phyloP scores from a whole-genome alignment of 2,797 vertebrate species.

The Rhinoraja longicauda region DNA sequence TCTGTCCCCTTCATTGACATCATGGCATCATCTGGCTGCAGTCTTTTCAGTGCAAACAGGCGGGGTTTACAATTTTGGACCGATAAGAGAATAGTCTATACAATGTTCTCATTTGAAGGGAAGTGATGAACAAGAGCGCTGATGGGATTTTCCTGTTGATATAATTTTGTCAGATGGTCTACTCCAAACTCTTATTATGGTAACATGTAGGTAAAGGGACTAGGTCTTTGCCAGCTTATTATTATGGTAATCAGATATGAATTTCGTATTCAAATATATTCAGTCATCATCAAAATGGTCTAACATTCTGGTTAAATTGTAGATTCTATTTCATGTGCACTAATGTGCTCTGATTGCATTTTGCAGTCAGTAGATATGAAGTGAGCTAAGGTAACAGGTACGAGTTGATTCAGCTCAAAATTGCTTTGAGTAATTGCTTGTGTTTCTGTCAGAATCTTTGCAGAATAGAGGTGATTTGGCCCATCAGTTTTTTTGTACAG shows the following conservation, averaged over 20 bases:
- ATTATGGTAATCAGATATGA: conserved; percentile 23
- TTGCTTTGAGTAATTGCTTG: background rate
- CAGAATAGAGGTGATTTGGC: no score
- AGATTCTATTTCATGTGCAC: background rate
- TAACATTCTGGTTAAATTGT: conserved; percentile 1
- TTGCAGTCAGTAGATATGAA: background rate
- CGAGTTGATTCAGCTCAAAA: background rate
- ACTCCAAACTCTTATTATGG: background rate
- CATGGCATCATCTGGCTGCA: background rate
- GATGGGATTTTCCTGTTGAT: background rate
- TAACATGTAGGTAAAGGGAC: background rate
- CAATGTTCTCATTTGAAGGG: background rate
- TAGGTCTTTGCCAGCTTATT: conserved; percentile 1
- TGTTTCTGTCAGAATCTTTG: no score
- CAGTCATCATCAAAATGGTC: background rate
- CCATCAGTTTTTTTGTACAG: no score
- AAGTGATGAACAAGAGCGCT: background rate
- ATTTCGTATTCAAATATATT: conserved; percentile 39
- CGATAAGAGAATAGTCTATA: background rate
- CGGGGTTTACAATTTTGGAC: background rate
- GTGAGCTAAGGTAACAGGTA: conserved; percentile 14
- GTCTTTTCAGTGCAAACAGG: background rate
- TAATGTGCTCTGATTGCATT: conserved; percentile 26
- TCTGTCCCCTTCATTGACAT: background rate
- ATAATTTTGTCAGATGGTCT: background rate